Evolutionary conservation across 2,797 vertebrate genomes (phyloP).

Genomic region (Falco naumanni): DNA sequence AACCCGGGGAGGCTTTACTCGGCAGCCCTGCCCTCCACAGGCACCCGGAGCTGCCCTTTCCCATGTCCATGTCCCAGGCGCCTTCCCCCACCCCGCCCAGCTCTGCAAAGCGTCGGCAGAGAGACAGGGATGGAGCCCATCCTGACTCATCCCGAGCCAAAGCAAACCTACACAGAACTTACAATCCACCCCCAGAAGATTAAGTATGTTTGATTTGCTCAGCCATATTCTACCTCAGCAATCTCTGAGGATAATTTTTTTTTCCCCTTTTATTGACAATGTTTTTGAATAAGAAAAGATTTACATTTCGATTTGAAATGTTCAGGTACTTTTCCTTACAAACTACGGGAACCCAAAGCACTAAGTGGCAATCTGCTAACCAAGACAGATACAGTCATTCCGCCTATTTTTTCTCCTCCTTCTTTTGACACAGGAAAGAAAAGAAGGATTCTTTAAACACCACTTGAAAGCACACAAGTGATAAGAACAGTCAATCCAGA

Average conservation of each 20-base stretch:
- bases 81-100: background rate
- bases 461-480: background rate
- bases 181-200: background rate
- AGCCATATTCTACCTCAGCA: background rate
- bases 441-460: background rate
- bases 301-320: conserved; percentile 31
- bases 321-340: background rate
- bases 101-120: background rate
- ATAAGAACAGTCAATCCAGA: background rate
- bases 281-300: background rate
- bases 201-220: conserved; percentile 8
- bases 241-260: background rate
- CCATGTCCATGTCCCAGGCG: background rate
- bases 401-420: background rate
- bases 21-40: background rate
- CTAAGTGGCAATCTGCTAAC: background rate
- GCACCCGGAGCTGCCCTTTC: background rate
- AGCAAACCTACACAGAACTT: background rate
- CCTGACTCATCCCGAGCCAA: background rate
- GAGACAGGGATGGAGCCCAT: background rate
- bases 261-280: background rate
- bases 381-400: background rate
- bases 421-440: background rate
- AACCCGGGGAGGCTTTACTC: background rate
- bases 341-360: background rate